Conservation (phyloP, 2,888 invertebrate species). For the Galeopsomyia nigrocyanea region DNA sequence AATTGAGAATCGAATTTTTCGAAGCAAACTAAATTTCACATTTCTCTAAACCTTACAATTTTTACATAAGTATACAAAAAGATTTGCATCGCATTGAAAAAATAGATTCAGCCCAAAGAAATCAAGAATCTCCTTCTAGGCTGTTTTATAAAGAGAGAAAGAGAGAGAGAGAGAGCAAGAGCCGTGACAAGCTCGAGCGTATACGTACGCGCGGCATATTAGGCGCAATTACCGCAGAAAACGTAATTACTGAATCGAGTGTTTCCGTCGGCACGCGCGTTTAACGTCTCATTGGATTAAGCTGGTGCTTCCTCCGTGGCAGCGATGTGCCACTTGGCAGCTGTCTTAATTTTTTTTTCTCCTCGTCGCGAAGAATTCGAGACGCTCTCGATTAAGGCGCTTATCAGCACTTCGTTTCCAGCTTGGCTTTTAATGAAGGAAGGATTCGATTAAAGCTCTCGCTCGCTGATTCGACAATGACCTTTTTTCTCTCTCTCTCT, state of each 20-base stretch:
- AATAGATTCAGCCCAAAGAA: no score
- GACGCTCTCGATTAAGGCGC: constrained; percentile 3
- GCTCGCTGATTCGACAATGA: no score
- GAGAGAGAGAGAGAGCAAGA: background rate
- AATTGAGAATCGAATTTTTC: no score
- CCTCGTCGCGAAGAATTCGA: background rate
- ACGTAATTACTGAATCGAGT: constrained; percentile 57
- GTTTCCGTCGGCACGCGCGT: constrained; percentile 50
- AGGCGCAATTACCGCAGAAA: constrained; percentile 42
- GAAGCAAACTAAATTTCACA: no score
- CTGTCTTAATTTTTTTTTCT: constrained; percentile 29
- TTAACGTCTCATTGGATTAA: constrained; percentile 44
- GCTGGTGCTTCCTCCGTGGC: constrained; percentile 7
- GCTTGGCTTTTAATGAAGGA: no score
- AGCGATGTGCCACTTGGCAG: constrained; percentile 19
- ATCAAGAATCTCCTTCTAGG: background rate
- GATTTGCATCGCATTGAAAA: no score
- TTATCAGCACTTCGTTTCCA: background rate
- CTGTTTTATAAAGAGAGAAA: background rate
- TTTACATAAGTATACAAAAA: no score
- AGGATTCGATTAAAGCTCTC: no score
- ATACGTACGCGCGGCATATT: constrained; percentile 22
- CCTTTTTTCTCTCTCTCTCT: background rate
- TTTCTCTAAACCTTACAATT: no score
- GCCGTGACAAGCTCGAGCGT: background rate